phyloP scores from a whole-genome alignment of 2,888 invertebrate species.

The Lapara coniferarum region DNA sequence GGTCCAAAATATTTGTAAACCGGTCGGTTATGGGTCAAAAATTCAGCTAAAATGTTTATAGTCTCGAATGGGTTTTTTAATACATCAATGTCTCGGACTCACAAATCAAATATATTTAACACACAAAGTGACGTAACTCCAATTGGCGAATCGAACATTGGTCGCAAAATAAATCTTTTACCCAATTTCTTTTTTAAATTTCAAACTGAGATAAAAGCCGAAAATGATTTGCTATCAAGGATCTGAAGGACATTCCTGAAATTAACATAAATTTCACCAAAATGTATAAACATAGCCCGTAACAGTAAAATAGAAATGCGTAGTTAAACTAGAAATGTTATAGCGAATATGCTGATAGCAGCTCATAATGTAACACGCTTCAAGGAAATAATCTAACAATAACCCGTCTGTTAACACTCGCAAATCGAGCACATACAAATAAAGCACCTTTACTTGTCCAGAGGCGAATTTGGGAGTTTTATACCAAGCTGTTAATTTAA shows the following conservation, averaged over 20 bases:
- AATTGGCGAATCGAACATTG: too few species aligned
- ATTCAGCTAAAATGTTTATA: too few species aligned
- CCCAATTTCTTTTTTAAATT: too few species aligned
- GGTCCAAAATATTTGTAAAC: not conserved
- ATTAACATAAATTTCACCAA: too few species aligned
- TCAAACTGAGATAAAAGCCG: too few species aligned
- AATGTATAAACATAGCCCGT: not conserved
- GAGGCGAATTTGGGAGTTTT: not conserved
- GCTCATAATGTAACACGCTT: not conserved
- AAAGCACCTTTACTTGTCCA: not conserved
- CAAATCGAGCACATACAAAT: constrained; percentile 1
- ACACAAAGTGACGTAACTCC: too few species aligned
- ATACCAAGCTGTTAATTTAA: not conserved
- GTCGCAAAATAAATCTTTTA: too few species aligned
- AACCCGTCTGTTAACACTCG: not conserved
- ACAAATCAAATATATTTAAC: too few species aligned
- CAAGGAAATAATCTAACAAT: not conserved
- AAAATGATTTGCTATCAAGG: too few species aligned
- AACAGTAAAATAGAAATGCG: not conserved
- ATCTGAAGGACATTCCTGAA: too few species aligned
- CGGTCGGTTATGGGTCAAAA: not conserved
- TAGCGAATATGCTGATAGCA: not conserved
- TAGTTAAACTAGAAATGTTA: not conserved
- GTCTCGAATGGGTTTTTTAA: too few species aligned
- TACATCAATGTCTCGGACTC: too few species aligned